Base-by-base conservation (phyloP, 2,888 invertebrate species). In the Scaptomyza flava region DNA sequence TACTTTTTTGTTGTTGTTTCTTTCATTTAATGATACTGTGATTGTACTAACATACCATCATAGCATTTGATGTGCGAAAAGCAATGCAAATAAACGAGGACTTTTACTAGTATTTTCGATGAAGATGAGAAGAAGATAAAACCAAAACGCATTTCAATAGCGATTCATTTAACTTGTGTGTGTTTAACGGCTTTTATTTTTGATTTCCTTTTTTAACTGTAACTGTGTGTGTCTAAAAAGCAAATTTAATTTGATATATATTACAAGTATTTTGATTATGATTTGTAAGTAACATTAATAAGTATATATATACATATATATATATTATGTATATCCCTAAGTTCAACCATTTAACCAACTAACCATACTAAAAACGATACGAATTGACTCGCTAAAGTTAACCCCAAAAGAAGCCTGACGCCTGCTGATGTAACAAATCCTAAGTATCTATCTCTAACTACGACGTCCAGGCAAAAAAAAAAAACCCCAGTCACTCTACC, bases 1-100 rank as follows among this genome's bases (percentile, higher is more conserved):
- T 87, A 86, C 84, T 90, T 82, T 90, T 90, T 77, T 87, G 90
- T 90, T 90, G 81, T 90, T 90, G 89, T 87, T 57, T 73, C 62
- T 77, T 68, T 78, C 61, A 42, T 64, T 76, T 74, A 64, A 60
- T 42, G 23, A 60, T 47, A 66, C 51, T 66, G 51, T 67, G 58
- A 45, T 57, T 57, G 57, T 58, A 48, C 47, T 31, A 31, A 33
- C 17, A 14, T 17, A 33, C 33, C 33, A 33, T 11, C 9, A 38
- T 41, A 30, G 12, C 34, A 60, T 62, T 73, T 73, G 34, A 48
- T 67, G 41, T 59, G 61, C 61, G 53, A 72, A 46, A 64, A 42
- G 31, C 34, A 34, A 12, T 3, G 11, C 12, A n/a, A 6, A n/a
- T 34, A 5, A 54, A 57, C 14, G 30, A 84, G 77, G 80, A 79